These are phyloP conservation scores for Callospermophilus lateralis DNA, from an alignment of 2,113 vertebrate species.

Conservation along the genomic window DNA sequence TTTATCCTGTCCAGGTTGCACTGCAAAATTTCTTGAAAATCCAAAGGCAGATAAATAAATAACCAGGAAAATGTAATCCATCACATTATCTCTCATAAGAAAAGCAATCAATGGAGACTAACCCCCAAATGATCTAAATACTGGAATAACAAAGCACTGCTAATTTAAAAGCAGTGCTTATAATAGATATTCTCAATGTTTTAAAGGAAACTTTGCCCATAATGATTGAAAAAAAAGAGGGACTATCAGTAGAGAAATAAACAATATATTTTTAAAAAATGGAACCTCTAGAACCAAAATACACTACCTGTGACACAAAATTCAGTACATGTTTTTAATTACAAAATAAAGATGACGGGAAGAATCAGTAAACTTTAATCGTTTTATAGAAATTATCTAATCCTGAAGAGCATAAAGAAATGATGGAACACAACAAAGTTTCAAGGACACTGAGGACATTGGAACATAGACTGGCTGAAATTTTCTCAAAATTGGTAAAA, in stretches of 20 bases:
- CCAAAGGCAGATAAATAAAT: background rate
- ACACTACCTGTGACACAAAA: background rate
- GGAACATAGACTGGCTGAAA: background rate
- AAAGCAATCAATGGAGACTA: background rate
- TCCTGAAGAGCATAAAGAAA: background rate
- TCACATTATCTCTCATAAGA: background rate
- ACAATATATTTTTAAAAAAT: background rate
- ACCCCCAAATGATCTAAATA: background rate
- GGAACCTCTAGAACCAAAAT: conserved; percentile 12
- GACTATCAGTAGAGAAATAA: background rate
- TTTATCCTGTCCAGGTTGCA: background rate
- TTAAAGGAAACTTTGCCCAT: conserved; percentile 19
- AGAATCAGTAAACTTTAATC: background rate
- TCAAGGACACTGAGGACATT: background rate
- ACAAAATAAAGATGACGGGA: background rate
- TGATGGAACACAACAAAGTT: background rate
- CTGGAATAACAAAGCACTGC: background rate
- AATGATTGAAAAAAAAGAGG: background rate
- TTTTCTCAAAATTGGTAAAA: conserved; percentile 22
- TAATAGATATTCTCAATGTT: background rate
- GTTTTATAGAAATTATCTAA: background rate
- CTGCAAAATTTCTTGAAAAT: background rate
- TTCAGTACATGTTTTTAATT: background rate
- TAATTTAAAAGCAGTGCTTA: background rate
- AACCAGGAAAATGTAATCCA: background rate